A percentile compares a stretch with the other conserved stretches of the same genome.
phyloP scores from a whole-genome alignment of 2,113 vertebrate species.

The Salvelinus sp. region DNA sequence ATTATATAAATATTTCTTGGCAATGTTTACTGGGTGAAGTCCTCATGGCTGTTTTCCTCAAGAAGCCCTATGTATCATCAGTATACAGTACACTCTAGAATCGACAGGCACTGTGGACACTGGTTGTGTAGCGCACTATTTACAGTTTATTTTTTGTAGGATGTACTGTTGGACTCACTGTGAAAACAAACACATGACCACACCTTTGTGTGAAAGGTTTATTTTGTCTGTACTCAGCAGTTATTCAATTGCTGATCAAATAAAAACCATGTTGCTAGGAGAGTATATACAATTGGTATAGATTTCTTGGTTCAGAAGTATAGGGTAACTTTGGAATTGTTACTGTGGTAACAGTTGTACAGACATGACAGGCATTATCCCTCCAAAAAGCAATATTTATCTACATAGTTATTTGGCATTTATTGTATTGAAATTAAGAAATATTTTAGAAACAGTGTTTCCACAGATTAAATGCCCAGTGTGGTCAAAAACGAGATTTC shows the following conservation, averaged over 20 bases:
- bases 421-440: not conserved
- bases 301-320: constrained; percentile 26
- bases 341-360: constrained; percentile 27
- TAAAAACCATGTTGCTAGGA: not conserved
- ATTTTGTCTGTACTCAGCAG: not conserved
- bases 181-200: not conserved
- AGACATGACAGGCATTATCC: constrained; percentile 32
- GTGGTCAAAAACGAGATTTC: too few species aligned
- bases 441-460: too few species aligned
- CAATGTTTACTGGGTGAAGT: too few species aligned
- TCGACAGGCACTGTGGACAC: not conserved
- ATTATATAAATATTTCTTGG: not conserved
- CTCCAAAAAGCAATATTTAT: not conserved
- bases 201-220: not conserved
- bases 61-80: too few species aligned
- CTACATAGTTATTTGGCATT: not conserved
- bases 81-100: too few species aligned
- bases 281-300: not conserved
- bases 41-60: too few species aligned
- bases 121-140: not conserved
- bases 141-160: too few species aligned
- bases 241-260: not conserved
- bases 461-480: too few species aligned
- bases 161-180: not conserved
- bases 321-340: constrained; percentile 22